Base-by-base conservation (phyloP, 2,888 invertebrate species). In the Scaeva pyrastri region DNA sequence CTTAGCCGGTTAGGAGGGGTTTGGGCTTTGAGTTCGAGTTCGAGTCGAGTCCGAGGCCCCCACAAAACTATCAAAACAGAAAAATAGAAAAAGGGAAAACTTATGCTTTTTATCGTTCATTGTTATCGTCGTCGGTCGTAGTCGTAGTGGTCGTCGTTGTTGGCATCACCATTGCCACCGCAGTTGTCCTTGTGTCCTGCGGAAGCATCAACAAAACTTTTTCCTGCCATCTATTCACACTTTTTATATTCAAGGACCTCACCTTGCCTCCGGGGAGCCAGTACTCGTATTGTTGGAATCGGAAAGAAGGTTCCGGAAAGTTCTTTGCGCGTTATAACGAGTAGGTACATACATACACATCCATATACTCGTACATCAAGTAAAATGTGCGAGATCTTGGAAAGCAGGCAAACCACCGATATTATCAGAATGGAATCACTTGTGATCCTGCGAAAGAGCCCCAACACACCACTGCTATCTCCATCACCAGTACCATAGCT, bases 101-200 rank as follows among this genome's bases (percentile, higher is more conserved):
- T 73, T 76, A 60, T 79, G 70, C 43, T 66, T 80, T 76, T 84
- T 85, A 73, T 85, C 81, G 75, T 48, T 36, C 66, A 72, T 76
- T 41, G 71, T 79, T 70, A 55, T 74, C 56, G 50, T 50, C 8
- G 11, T 31, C 31, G 12, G 23, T 50, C 21, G 21, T 39, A 10
- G 21, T 50, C 21, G 50, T 50, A 11, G 10, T 21, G 5, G 16
- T 41, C 8, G 31, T 31, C 5, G 31, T n/a, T n/a, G 39, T 58
- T n/a, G 36, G 7, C 19, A 39, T 11, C 56, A 31, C 39, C 50
- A 50, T 11, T 7, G 21, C 60, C 16, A 45, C 36, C 36, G 12
- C 62, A 72, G 64, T 72, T 83, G 85, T 68, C 55, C 76, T 76
- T 66, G 39, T 80, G 72, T 71, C 64, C 43, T 68, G 71, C 48